Evolutionary conservation across 2,888 invertebrate genomes (phyloP).

Genomic region (Catotricha subobsoleta): DNA sequence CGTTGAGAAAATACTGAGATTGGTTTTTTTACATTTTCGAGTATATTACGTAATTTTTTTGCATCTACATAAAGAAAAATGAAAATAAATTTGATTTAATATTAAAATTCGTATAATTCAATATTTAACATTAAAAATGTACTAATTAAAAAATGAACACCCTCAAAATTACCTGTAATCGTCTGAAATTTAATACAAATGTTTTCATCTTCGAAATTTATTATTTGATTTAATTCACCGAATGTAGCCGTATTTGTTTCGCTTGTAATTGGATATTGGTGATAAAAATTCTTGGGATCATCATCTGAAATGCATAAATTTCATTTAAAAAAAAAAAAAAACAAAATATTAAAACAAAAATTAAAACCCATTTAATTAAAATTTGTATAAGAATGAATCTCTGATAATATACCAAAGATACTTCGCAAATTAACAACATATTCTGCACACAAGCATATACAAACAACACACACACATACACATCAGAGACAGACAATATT

Average conservation of each 20-base stretch:
- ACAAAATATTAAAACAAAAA: neutral
- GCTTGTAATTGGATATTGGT: slow-evolving; percentile 20
- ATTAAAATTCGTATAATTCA: neutral
- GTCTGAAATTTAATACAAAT: slow-evolving; percentile 23
- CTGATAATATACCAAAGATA: too few relatives aligned
- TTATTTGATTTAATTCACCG: slow-evolving; percentile 22
- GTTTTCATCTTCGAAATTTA: slow-evolving; percentile 26
- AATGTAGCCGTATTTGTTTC: slow-evolving; percentile 26
- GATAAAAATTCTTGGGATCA: slow-evolving; percentile 13
- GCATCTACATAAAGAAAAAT: neutral
- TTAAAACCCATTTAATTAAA: too few relatives aligned
- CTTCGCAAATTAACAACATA: too few relatives aligned
- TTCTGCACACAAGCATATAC: too few relatives aligned
- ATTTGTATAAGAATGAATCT: too few relatives aligned
- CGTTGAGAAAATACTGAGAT: slow-evolving; percentile 79
- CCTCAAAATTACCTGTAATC: slow-evolving; percentile 18
- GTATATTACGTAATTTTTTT: neutral
- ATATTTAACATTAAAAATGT: neutral
- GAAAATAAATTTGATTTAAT: neutral
- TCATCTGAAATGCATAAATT: slow-evolving; percentile 16
- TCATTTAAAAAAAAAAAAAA: slow-evolving; percentile 8
- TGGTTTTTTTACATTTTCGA: neutral
- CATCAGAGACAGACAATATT: too few relatives aligned
- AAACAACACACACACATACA: too few relatives aligned
- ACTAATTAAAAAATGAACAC: neutral